Conservation (phyloP, 2,797 vertebrate genomes). For the Podargus strigoides region DNA sequence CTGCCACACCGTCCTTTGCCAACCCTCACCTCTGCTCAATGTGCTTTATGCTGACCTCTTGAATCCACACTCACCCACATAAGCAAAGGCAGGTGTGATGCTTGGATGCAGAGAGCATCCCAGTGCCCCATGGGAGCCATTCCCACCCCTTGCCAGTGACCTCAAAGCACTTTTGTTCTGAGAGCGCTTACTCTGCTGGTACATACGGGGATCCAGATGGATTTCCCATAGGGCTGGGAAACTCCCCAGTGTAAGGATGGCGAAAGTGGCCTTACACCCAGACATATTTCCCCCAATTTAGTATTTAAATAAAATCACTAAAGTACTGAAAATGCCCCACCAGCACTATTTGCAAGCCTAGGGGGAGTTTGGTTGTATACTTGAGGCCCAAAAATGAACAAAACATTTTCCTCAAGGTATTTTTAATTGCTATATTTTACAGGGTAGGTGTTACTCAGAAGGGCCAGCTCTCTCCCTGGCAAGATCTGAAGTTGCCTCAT, state of each 20-base stretch:
- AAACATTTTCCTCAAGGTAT: background rate
- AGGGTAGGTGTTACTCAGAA: background rate
- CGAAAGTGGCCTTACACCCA: background rate
- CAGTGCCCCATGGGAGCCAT: background rate
- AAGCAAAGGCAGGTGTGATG: accelerated
- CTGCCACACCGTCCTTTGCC: background rate
- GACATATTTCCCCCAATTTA: background rate
- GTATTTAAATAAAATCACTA: background rate
- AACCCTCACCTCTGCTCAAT: background rate
- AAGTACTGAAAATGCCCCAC: background rate
- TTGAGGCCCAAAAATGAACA: background rate
- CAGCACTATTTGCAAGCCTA: background rate
- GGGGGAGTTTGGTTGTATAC: background rate
- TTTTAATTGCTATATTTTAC: background rate
- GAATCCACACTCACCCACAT: accelerated
- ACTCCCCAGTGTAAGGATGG: background rate
- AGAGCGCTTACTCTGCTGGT: background rate
- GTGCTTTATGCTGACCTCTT: background rate
- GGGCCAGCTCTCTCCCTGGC: background rate
- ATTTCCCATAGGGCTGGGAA: background rate
- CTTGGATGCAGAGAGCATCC: background rate
- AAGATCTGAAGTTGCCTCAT: background rate
- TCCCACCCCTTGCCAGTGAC: background rate
- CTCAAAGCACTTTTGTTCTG: background rate
- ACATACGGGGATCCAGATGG: background rate